A percentile compares a stretch with the other conserved stretches of the same genome.
These are phyloP conservation scores for Margarornis squamiger DNA, from an alignment of 2,797 vertebrate species.

Conservation along the genomic window DNA sequence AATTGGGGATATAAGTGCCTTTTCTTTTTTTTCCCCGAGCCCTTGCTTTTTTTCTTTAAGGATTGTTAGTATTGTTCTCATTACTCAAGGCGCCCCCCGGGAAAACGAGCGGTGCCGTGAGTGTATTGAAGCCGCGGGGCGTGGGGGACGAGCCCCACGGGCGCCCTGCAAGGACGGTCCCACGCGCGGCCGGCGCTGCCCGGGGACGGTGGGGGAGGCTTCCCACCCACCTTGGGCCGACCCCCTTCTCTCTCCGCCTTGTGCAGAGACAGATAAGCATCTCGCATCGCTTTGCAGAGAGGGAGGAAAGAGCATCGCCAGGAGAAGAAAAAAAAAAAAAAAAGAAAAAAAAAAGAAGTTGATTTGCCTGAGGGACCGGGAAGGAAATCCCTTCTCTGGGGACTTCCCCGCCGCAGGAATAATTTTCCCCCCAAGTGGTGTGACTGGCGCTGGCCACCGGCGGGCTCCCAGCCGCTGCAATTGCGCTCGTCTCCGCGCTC, in stretches of 20 bases:
- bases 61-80: not conserved
- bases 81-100: not conserved
- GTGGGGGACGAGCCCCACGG: not conserved
- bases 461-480: not conserved
- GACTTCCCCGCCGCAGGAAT: conserved; percentile 7
- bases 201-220: not conserved
- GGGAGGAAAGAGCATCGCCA: not conserved
- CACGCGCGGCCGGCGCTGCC: not conserved
- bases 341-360: not conserved
- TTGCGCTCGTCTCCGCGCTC: conserved; percentile 12
- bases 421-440: conserved; percentile 60
- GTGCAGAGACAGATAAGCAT: not conserved
- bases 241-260: not conserved
- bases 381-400: conserved; percentile 60
- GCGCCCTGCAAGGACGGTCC: not conserved
- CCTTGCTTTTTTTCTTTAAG: not conserved
- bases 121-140: not conserved
- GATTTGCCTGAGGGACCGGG: conserved; percentile 21
- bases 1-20: not conserved
- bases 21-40: too few relatives aligned
- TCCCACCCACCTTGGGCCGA: not conserved
- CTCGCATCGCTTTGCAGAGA: not conserved
- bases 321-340: not conserved
- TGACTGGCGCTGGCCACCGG: conserved; percentile 29
- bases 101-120: not conserved